Evolutionary conservation across 2,888 invertebrate species (phyloP).

Genomic region (Clusia tigrina): DNA sequence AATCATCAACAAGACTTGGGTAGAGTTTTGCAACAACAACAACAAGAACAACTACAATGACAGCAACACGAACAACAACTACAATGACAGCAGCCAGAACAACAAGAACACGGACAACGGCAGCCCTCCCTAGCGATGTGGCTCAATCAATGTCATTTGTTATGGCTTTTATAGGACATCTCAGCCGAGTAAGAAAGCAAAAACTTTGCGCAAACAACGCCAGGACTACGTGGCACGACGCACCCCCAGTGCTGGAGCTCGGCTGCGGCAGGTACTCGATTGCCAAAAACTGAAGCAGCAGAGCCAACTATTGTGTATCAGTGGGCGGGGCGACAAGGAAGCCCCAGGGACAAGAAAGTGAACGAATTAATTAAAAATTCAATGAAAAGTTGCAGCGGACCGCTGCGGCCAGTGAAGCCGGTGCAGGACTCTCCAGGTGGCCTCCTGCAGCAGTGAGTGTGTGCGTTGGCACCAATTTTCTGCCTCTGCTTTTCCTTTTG

Average conservation of each 20-base stretch:
- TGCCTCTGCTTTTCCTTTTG: too few species aligned
- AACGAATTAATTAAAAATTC: slow-evolving; percentile 56
- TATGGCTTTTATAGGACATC: slow-evolving; percentile 37
- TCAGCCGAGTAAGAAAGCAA: neutral
- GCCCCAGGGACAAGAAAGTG: neutral
- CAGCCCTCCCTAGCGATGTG: slow-evolving; percentile 50
- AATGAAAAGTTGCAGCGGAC: slow-evolving; percentile 54
- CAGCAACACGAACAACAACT: slow-evolving; percentile 1
- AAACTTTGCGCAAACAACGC: neutral
- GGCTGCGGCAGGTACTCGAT: neutral
- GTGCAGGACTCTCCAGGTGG: too few species aligned
- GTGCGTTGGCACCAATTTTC: neutral
- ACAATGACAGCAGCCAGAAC: neutral
- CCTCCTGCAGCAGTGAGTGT: neutral
- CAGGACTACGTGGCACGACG: neutral
- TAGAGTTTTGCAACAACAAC: slow-evolving; percentile 18
- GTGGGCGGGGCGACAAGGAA: neutral
- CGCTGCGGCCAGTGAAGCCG: too few species aligned
- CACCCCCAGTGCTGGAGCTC: neutral
- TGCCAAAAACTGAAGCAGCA: neutral
- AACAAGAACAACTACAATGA: slow-evolving; percentile 14
- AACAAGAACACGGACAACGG: neutral
- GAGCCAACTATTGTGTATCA: neutral
- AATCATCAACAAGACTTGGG: slow-evolving; percentile 50
- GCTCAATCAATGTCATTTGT: slow-evolving; percentile 56